Evolutionary conservation across 2,113 vertebrate species (phyloP).

Genomic region (Anser cygnoides): DNA sequence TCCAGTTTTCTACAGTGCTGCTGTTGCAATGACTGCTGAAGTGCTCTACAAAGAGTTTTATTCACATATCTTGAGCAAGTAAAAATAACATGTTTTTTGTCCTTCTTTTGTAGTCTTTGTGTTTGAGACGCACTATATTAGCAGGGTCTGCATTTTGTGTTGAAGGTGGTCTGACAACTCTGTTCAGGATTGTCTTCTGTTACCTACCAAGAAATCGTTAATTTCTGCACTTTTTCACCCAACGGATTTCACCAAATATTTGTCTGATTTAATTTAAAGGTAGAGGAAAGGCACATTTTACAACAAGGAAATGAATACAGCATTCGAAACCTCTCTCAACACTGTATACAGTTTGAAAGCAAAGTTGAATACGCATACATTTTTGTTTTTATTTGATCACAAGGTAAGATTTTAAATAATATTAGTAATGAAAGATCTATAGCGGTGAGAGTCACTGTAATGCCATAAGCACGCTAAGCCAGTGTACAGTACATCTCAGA

Average conservation of each 20-base stretch:
- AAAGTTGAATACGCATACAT: background rate
- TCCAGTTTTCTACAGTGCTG: background rate
- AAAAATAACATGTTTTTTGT: background rate
- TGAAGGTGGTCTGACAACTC: background rate
- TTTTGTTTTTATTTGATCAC: background rate
- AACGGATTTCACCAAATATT: background rate
- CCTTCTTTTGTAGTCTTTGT: background rate
- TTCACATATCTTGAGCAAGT: background rate
- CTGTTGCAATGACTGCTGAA: background rate
- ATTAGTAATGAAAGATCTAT: background rate
- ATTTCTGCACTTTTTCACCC: background rate
- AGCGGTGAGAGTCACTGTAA: background rate
- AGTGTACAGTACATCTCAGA: background rate
- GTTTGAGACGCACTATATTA: background rate
- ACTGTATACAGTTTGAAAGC: background rate
- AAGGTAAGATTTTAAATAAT: constrained; percentile 11
- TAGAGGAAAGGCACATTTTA: background rate
- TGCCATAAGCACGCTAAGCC: background rate
- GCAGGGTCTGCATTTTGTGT: background rate
- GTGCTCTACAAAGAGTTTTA: background rate
- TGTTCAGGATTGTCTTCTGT: background rate
- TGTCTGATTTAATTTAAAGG: constrained; percentile 21
- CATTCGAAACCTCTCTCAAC: background rate
- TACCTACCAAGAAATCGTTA: background rate
- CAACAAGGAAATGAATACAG: background rate